Evolutionary conservation across 2,797 vertebrate species (phyloP).

Genomic region (Epinephelus awoara): DNA sequence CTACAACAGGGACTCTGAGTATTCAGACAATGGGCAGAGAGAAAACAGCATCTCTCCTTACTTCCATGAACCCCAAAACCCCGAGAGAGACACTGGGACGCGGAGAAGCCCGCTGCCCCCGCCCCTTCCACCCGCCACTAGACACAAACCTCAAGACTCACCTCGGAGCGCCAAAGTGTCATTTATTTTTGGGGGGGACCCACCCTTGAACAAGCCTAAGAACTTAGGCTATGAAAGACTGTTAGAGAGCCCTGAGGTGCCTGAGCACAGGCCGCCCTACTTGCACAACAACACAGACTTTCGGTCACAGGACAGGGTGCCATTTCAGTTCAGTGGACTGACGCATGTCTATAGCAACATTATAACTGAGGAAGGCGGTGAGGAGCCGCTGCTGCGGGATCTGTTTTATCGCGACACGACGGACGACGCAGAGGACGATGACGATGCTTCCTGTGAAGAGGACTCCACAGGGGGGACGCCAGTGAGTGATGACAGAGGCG

Average conservation of each 20-base stretch:
- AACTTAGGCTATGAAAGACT: slow-evolving; percentile 92
- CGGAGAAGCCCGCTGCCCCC: slow-evolving; percentile 85
- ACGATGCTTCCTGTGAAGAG: slow-evolving; percentile 97
- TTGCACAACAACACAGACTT: slow-evolving; percentile 89
- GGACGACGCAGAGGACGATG: slow-evolving; percentile 96
- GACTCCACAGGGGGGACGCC: slow-evolving; percentile 91
- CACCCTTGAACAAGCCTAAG: slow-evolving; percentile 88
- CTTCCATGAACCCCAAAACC: slow-evolving; percentile 85
- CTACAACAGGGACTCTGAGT: slow-evolving; percentile 87
- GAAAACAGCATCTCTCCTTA: slow-evolving; percentile 90
- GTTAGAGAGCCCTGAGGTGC: slow-evolving; percentile 90
- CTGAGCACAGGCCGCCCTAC: slow-evolving; percentile 89
- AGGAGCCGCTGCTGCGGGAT: slow-evolving; percentile 94
- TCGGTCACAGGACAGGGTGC: slow-evolving; percentile 86
- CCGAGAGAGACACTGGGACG: slow-evolving; percentile 79
- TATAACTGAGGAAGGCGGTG: slow-evolving; percentile 89
- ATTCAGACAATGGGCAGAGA: slow-evolving; percentile 83
- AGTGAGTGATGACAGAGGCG: slow-evolving; percentile 72
- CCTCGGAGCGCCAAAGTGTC: slow-evolving; percentile 97
- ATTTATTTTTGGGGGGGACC: slow-evolving; percentile 96
- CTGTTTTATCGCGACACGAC: slow-evolving; percentile 95
- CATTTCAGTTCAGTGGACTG: slow-evolving; percentile 89
- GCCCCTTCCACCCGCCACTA: slow-evolving; percentile 87
- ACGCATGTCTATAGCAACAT: slow-evolving; percentile 92
- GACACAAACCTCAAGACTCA: slow-evolving; percentile 92